phyloP scores from a whole-genome alignment of 1,140 invertebrate genomes.

The Paraescarpia echinospica region DNA sequence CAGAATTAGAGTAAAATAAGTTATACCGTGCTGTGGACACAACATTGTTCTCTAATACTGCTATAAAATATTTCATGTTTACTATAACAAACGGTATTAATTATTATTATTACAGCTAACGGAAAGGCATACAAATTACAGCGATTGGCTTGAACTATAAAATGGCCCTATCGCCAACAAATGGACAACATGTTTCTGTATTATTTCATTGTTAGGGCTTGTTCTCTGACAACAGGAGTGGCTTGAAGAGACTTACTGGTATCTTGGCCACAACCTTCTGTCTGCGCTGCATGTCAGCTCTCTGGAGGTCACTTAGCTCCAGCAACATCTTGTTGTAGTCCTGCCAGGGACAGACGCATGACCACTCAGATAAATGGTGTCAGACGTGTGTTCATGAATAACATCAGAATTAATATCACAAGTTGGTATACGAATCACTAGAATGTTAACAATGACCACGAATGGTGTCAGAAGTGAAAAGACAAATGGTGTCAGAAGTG shows the following conservation, averaged over 20 bases:
- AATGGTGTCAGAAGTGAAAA: neutral
- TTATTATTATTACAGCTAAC: too few species aligned
- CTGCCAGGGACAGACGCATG: constrained; percentile 31
- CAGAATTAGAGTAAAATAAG: too few species aligned
- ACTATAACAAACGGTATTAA: too few species aligned
- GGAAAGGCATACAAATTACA: too few species aligned
- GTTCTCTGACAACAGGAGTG: neutral
- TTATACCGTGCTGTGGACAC: too few species aligned
- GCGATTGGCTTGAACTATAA: too few species aligned
- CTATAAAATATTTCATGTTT: too few species aligned
- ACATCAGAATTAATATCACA: neutral
- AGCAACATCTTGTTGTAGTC: constrained; percentile 53
- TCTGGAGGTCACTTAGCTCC: constrained; percentile 54
- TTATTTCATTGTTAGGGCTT: neutral
- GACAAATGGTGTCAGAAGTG: neutral
- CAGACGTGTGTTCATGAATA: neutral
- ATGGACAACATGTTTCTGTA: neutral
- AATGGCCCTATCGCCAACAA: too few species aligned
- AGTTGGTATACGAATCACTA: too few species aligned
- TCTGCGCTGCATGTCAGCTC: constrained; percentile 47
- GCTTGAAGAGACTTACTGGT: constrained; percentile 43
- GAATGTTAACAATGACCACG: too few species aligned
- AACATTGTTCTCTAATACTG: too few species aligned
- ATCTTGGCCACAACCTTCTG: constrained; percentile 49
- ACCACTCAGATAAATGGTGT: neutral